Evolutionary conservation across 2,797 vertebrate genomes (phyloP).

Genomic region (Chloroceryle inda): DNA sequence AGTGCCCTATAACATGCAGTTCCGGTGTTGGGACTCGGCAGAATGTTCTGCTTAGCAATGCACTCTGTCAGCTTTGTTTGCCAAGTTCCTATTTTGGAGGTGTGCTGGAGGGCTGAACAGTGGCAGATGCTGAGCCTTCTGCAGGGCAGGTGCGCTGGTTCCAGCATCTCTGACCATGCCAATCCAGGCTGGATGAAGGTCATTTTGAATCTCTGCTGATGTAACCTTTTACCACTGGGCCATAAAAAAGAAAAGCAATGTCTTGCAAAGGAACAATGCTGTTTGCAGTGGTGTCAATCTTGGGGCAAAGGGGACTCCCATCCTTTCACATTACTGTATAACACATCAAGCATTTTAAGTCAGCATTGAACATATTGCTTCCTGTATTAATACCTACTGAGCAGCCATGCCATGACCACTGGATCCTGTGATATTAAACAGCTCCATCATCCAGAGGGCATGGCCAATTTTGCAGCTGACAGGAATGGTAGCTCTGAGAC

Average conservation of each 20-base stretch:
- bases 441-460: conserved; percentile 21
- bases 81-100: conserved; percentile 62
- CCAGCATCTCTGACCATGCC: neutral
- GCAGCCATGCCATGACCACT: neutral
- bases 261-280: neutral
- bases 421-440: conserved; percentile 30
- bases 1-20: conserved; percentile 69
- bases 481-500: conserved; percentile 5
- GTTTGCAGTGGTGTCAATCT: neutral
- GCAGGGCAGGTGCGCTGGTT: conserved; percentile 31
- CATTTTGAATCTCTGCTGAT: neutral
- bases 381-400: neutral
- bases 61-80: conserved; percentile 34
- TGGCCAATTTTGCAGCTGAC: neutral
- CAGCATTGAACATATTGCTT: neutral
- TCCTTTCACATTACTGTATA: neutral
- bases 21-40: conserved; percentile 63
- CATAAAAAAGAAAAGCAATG: neutral
- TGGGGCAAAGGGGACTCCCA: neutral
- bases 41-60: conserved; percentile 74
- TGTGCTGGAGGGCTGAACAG: conserved; percentile 23
- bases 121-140: conserved; percentile 43
- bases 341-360: neutral
- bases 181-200: neutral
- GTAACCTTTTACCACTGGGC: neutral